phyloP scores from a whole-genome alignment of 2,113 vertebrate species.

The Tauraco erythrolophus region DNA sequence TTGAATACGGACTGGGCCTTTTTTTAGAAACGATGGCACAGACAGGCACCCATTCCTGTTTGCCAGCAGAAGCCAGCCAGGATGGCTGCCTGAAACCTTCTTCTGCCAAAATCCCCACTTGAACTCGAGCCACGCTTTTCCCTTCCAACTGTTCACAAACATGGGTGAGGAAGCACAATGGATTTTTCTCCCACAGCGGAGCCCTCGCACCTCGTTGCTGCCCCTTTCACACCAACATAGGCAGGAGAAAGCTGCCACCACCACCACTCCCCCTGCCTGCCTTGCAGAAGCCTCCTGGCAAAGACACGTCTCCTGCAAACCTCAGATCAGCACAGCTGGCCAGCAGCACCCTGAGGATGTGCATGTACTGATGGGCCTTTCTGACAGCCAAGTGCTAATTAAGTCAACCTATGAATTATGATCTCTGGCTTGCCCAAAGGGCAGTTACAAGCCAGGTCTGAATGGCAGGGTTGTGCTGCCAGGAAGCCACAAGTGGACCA shows the following conservation, averaged over 20 bases:
- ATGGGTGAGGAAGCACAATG: neutral
- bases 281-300: neutral
- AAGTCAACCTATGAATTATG: neutral
- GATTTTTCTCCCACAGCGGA: neutral
- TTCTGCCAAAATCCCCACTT: neutral
- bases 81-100: neutral
- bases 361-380: neutral
- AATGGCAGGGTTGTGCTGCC: neutral
- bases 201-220: accelerated
- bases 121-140: neutral
- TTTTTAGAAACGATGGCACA: neutral
- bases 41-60: neutral
- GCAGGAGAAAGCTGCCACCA: neutral
- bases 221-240: neutral
- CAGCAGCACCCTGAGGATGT: neutral
- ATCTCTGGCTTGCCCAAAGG: neutral
- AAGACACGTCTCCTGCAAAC: neutral
- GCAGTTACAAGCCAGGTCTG: neutral
- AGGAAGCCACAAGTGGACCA: neutral
- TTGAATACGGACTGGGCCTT: neutral
- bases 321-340: neutral
- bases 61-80: neutral
- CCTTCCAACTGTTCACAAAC: neutral
- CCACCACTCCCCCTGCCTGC: neutral
- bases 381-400: slow-evolving; percentile 5